Evolutionary conservation across 2,113 vertebrate genomes (phyloP).

Genomic region (Pholis gunnellus): DNA sequence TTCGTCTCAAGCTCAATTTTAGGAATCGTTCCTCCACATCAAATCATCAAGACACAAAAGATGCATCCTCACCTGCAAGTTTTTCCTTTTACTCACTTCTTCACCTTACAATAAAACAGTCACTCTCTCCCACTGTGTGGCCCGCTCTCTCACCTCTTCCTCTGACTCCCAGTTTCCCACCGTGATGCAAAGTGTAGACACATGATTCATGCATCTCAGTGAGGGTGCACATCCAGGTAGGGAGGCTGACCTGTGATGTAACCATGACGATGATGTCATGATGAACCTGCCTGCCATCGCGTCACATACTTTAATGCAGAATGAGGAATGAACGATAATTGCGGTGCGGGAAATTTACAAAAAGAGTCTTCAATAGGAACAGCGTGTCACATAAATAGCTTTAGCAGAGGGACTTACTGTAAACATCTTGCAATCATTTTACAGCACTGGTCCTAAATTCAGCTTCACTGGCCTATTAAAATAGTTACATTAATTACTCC

Average conservation of each 20-base stretch:
- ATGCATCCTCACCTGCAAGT: not conserved
- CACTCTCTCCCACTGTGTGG: not conserved
- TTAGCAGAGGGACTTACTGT: slow-evolving; percentile 24
- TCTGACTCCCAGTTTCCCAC: slow-evolving; percentile 29
- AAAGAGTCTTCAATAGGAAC: not conserved
- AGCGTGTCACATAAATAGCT: slow-evolving; percentile 24
- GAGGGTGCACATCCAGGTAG: not conserved
- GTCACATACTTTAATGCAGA: slow-evolving; percentile 3
- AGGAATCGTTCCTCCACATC: not conserved
- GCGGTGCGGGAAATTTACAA: not conserved
- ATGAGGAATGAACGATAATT: slow-evolving; percentile 7
- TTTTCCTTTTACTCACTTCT: slow-evolving; percentile 14
- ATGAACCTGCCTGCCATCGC: slow-evolving; percentile 33
- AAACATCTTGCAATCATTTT: slow-evolving; percentile 42
- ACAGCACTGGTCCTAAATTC: slow-evolving; percentile 36
- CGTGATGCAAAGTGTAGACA: slow-evolving; percentile 22
- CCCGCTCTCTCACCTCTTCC: slow-evolving; percentile 11
- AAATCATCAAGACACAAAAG: not conserved
- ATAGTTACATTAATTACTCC: slow-evolving; percentile 50
- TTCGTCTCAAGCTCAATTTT: not conserved
- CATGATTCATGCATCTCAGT: slow-evolving; percentile 52
- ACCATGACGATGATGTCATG: slow-evolving; percentile 30
- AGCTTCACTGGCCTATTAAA: slow-evolving; percentile 49
- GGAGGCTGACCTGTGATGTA: slow-evolving; percentile 53
- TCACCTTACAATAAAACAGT: not conserved